These are phyloP conservation scores for Leptarthrus brevirostris DNA, from an alignment of 2,888 invertebrate species.

Conservation along the genomic window DNA sequence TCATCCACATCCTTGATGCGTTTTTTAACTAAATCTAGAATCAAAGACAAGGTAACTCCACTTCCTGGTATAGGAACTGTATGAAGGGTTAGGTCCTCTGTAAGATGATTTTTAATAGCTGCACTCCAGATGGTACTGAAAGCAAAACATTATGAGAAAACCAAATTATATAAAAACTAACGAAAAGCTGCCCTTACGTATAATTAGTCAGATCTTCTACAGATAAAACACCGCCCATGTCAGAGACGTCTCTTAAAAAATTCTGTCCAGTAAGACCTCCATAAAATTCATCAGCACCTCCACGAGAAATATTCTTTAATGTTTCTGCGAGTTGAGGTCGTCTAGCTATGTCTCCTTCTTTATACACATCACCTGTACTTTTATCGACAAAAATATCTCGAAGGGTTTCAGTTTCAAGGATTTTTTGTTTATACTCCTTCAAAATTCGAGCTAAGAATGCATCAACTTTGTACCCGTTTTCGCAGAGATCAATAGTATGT, in stretches of 20 bases:
- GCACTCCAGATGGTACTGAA: conserved; percentile 71
- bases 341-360: conserved; percentile 74
- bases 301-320: conserved; percentile 74
- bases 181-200: conserved; percentile 69
- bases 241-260: conserved; percentile 75
- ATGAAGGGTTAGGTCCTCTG: conserved; percentile 75
- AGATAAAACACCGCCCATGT: conserved; percentile 80
- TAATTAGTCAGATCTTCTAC: conserved; percentile 80
- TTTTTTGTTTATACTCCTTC: conserved; percentile 67
- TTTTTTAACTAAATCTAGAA: conserved; percentile 74
- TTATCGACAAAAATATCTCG: conserved; percentile 72
- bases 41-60: conserved; percentile 83
- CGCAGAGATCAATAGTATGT: conserved; percentile 82
- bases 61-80: conserved; percentile 85
- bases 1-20: conserved; percentile 68
- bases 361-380: conserved; percentile 70
- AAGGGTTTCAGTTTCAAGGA: conserved; percentile 71
- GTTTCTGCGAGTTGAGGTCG: conserved; percentile 77
- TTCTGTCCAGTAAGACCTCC: conserved; percentile 72
- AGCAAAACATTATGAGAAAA: background rate
- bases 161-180: background rate
- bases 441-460: conserved; percentile 74
- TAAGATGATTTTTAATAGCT: conserved; percentile 71
- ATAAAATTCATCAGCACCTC: conserved; percentile 77
- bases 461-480: conserved; percentile 77